Evolutionary conservation across 2,797 vertebrate species (phyloP).

Genomic region (Brachyrhaphis roseni): DNA sequence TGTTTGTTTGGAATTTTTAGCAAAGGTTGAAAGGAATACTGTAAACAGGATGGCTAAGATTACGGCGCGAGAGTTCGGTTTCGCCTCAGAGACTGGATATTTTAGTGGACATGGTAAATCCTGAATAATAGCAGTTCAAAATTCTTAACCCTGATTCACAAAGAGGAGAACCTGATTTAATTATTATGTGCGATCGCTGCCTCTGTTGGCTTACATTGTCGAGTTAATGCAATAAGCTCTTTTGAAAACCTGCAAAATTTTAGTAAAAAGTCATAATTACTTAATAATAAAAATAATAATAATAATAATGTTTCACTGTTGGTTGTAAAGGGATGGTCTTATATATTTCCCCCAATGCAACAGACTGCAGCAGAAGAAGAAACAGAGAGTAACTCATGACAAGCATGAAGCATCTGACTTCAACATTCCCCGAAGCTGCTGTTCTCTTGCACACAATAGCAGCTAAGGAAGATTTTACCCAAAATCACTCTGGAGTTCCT

Average conservation of each 20-base stretch:
- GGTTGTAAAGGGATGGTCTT: background rate
- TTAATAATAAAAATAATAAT: background rate
- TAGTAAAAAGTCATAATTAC: background rate
- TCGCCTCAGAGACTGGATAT: background rate
- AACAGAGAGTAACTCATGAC: background rate
- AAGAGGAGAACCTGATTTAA: background rate
- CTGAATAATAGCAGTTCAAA: background rate
- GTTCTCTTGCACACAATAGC: background rate
- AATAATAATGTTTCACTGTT: background rate
- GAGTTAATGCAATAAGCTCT: conserved; percentile 1
- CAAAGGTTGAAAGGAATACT: background rate
- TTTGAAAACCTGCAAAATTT: background rate
- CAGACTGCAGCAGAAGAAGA: background rate
- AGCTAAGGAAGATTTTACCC: background rate
- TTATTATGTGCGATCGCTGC: background rate
- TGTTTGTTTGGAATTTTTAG: conserved; percentile 12
- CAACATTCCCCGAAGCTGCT: background rate
- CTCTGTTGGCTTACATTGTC: background rate
- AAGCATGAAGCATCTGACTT: background rate
- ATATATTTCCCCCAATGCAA: background rate
- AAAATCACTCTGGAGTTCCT: background rate
- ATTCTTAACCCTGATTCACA: background rate
- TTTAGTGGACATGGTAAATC: background rate
- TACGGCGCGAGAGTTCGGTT: background rate
- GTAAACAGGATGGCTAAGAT: background rate